Evolutionary conservation across 2,797 vertebrate species (phyloP).

Genomic region (Sebastiscus tertius): DNA sequence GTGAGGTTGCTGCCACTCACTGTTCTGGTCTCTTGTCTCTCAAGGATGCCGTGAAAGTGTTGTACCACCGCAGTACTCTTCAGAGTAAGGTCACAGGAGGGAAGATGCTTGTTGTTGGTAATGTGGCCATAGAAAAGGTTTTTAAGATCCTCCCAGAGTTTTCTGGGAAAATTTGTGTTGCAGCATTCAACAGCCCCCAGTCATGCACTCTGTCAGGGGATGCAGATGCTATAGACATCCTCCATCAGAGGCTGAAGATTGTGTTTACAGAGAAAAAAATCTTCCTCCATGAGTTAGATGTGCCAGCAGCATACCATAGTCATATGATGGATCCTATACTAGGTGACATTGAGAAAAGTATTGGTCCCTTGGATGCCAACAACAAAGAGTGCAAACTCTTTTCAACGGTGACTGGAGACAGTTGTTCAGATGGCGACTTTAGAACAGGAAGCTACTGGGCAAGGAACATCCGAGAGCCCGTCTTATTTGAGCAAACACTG

Average conservation of each 20-base stretch:
- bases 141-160: conserved; percentile 69
- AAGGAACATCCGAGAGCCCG: conserved; percentile 85
- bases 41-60: conserved; percentile 87
- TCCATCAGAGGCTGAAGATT: conserved; percentile 54
- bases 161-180: conserved; percentile 81
- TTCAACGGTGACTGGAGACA: conserved; percentile 86
- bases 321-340: conserved; percentile 89
- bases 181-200: conserved; percentile 86
- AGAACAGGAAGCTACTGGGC: conserved; percentile 86
- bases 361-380: conserved; percentile 65
- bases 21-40: conserved; percentile 89
- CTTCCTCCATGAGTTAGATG: conserved; percentile 84
- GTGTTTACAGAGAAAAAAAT: conserved; percentile 75
- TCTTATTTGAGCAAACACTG: conserved; percentile 85
- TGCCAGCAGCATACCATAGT: conserved; percentile 89
- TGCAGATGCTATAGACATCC: conserved; percentile 54
- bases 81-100: conserved; percentile 85
- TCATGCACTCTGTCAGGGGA: conserved; percentile 89
- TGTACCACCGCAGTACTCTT: conserved; percentile 84
- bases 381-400: conserved; percentile 78
- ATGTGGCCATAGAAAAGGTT: conserved; percentile 81
- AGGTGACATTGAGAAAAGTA: conserved; percentile 69
- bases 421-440: conserved; percentile 79
- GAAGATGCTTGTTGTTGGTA: conserved; percentile 90
- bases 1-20: conserved; percentile 89